Evolutionary conservation across 64 coral and sea anemone genomes (phyloP).

Genomic region (Orbicella faveolata): DNA sequence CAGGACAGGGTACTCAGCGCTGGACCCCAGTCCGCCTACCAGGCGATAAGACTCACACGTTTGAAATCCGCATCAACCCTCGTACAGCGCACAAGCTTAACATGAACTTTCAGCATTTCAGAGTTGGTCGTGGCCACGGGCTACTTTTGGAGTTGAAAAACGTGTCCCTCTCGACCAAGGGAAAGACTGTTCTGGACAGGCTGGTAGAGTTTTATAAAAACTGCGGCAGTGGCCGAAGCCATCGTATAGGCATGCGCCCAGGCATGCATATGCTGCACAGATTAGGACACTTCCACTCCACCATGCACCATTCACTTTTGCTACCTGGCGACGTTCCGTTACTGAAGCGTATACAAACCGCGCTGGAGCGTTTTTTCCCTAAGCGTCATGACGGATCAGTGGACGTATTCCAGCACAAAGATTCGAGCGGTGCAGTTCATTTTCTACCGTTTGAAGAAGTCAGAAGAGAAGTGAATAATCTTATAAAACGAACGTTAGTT

Average conservation of each 20-base stretch:
- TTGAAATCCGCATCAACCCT: conserved; percentile 18
- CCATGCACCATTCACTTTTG: neutral
- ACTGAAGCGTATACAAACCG: conserved; percentile 13
- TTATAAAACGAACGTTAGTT: neutral
- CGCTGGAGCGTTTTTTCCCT: conserved; percentile 16
- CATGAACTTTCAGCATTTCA: neutral
- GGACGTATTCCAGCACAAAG: conserved; percentile 24
- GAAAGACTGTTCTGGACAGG: neutral
- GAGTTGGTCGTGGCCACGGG: conserved; percentile 4
- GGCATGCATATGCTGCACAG: neutral
- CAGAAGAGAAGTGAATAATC: neutral
- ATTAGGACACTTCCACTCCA: neutral
- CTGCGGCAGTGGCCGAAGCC: neutral
- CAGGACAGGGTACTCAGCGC: conserved; percentile 6
- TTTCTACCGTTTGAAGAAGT: conserved; percentile 25
- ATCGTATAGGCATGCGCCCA: neutral
- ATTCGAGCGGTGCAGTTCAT: conserved; percentile 4
- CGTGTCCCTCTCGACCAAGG: conserved; percentile 2
- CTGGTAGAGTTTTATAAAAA: conserved; percentile 18
- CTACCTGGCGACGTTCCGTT: conserved; percentile 4
- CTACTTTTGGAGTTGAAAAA: conserved; percentile 17
- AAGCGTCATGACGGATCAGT: conserved; percentile 18
- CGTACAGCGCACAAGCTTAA: neutral
- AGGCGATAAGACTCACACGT: neutral
- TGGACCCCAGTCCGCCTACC: conserved; percentile 17